Base-by-base conservation (phyloP, 2,113 vertebrate genomes). In the Rostratula benghalensis region DNA sequence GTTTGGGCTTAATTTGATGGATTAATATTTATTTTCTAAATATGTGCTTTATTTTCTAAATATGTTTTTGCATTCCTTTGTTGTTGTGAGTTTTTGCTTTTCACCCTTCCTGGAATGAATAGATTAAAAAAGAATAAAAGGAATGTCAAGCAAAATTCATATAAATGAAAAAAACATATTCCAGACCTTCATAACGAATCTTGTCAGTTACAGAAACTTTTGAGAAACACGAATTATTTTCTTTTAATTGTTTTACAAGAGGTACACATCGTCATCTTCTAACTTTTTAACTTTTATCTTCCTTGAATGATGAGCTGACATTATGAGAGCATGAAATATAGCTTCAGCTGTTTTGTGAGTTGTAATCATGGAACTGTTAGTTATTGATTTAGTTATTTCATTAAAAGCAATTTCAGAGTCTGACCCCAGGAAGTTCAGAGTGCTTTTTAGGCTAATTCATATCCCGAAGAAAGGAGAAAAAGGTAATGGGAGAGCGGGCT, bases 341-440 rank as follows among this genome's bases (percentile, higher is more conserved):
- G 25, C 24, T 39, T 75, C 61, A 65, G 16, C 45, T 78, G 30
- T 69, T 86, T 87, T 73, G 18, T 70, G 77, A 51, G n/a, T 61
- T 21, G 43, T 89, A 86, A 90, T 87, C 83, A 91, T 3, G 15
- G 27, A 28, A 54, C 25, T 54, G 16, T 65, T 86, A 87, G 77
- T 85, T 87, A 68, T 75, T 76, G 43, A 69, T 92, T 90, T 84
- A 89, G 87, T 89, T 20, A 61, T 89, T 94, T 90, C 68, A 94
- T 93, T 93, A 90, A 90, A 92, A 68, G 15, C 4, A 53, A 43
- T 65, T 93, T 94, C 37, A 67, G 56, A 70, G 4, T 31, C 41
- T 70, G 45, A 71, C 19, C 8, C 6, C 15, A 41, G n/a, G 25
- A 85, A 70, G 4, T 74, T 81, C 21, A 69, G 37, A 63, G 18